Conservation (phyloP, 2,888 invertebrate genomes). For the Plebejus melissa region DNA sequence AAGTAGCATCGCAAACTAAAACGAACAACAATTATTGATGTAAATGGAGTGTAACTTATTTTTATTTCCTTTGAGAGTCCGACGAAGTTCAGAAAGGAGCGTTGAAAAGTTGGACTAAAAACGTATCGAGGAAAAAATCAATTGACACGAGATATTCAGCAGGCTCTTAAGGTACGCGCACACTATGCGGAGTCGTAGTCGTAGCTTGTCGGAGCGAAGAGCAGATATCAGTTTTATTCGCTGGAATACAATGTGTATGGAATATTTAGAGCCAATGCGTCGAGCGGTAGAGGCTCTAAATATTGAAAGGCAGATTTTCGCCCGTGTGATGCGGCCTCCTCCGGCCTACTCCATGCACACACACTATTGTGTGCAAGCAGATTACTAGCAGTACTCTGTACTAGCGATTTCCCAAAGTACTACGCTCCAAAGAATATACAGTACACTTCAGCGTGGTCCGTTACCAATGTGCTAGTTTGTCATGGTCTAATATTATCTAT, state of each 20-base stretch:
- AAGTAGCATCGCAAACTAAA: background rate
- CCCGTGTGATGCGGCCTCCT: background rate
- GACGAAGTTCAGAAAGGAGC: background rate
- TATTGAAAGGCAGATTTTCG: background rate
- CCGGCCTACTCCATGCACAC: too few relatives aligned
- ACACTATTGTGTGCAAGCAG: too few relatives aligned
- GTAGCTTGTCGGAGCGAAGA: background rate
- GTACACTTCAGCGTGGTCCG: too few relatives aligned
- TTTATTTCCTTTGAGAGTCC: slow-evolving; percentile 9
- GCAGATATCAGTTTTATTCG: background rate
- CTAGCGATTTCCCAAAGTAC: background rate
- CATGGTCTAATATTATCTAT: too few relatives aligned
- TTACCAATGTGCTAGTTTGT: too few relatives aligned
- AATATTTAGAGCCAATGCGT: background rate
- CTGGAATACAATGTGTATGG: background rate
- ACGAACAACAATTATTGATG: slow-evolving; percentile 7
- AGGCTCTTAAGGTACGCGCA: slow-evolving; percentile 27
- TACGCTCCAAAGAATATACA: too few relatives aligned
- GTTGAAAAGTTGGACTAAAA: slow-evolving; percentile 29
- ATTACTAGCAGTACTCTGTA: too few relatives aligned
- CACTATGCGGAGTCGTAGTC: background rate
- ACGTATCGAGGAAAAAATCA: slow-evolving; percentile 31
- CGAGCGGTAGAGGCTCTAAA: background rate
- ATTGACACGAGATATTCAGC: slow-evolving; percentile 32
- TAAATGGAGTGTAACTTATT: slow-evolving; percentile 18